Evolutionary conservation across 2,113 vertebrate genomes (phyloP).

Genomic region (Gobio gobio): DNA sequence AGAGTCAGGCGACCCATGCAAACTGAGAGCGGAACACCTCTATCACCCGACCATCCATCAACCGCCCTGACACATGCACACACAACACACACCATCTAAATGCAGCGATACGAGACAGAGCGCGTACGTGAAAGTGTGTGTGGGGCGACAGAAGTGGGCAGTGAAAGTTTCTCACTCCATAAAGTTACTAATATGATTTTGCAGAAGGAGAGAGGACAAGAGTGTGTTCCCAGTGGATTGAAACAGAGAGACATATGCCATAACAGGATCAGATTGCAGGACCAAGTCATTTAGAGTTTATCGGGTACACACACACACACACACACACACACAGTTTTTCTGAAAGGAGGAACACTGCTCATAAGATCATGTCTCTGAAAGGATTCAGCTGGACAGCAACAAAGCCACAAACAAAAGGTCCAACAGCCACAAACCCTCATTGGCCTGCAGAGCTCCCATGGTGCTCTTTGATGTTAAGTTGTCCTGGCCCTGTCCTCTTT

Average conservation of each 20-base stretch:
- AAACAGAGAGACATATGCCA: constrained; percentile 45
- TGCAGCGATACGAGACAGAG: not conserved
- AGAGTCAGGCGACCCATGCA: constrained; percentile 65
- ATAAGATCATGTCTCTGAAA: constrained; percentile 61
- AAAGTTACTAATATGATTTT: constrained; percentile 49
- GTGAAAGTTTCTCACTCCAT: constrained; percentile 17
- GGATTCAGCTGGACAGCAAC: constrained; percentile 45
- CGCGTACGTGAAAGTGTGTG: not conserved
- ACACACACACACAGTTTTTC: not conserved
- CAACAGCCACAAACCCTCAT: constrained; percentile 30
- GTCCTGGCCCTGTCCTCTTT: constrained; percentile 76
- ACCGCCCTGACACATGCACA: constrained; percentile 28
- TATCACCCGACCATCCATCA: constrained; percentile 63
- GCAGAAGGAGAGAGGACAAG: constrained; percentile 20
- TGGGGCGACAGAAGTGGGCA: constrained; percentile 11
- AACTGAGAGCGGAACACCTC: constrained; percentile 49
- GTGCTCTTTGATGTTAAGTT: constrained; percentile 81
- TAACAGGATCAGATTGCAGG: constrained; percentile 50
- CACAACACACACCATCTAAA: constrained; percentile 28
- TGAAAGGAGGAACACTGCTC: constrained; percentile 38
- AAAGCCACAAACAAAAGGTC: constrained; percentile 54
- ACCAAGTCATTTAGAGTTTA: constrained; percentile 39
- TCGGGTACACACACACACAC: constrained; percentile 16
- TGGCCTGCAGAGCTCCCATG: constrained; percentile 58
- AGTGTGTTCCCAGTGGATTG: constrained; percentile 34